Evolutionary conservation across 2,888 invertebrate species (phyloP).

Genomic region (Papilio gigon): DNA sequence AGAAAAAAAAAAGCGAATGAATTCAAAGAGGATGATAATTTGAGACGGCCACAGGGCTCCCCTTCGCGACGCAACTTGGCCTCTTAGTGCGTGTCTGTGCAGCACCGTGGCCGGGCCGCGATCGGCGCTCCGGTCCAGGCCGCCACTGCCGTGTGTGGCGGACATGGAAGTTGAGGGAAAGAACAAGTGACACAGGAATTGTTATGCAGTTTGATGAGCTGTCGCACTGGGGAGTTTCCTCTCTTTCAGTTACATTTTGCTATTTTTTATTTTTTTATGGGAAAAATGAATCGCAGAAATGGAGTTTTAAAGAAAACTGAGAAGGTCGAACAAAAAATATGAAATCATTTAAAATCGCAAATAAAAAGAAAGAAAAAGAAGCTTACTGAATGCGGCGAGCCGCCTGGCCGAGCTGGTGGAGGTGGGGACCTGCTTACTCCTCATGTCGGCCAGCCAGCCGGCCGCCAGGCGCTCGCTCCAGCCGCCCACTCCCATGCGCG

Average conservation of each 20-base stretch:
- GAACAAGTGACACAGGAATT: constrained; percentile 71
- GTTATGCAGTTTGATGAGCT: background rate
- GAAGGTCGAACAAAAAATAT: constrained; percentile 44
- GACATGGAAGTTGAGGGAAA: no score
- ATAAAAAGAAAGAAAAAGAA: constrained; percentile 79
- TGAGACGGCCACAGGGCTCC: constrained; percentile 72
- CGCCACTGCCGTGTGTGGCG: no score
- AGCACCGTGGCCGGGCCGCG: no score
- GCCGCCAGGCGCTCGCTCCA: constrained; percentile 79
- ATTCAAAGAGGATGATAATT: constrained; percentile 82
- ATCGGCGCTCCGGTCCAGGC: no score
- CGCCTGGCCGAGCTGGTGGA: constrained; percentile 81
- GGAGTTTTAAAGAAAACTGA: constrained; percentile 40
- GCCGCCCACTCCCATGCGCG: constrained; percentile 80
- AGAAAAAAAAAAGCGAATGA: constrained; percentile 75
- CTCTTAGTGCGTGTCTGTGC: no score
- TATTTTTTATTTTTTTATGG: background rate
- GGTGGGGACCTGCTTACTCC: constrained; percentile 81
- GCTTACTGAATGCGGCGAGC: constrained; percentile 81
- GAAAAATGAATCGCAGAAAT: background rate
- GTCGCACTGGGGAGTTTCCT: constrained; percentile 43
- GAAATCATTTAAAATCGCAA: constrained; percentile 62
- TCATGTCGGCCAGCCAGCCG: constrained; percentile 80
- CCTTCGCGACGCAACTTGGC: constrained; percentile 79
- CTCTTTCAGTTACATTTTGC: constrained; percentile 24